Percentiles rank a stretch among this genome's conserved stretches.
phyloP scores from a whole-genome alignment of 2,888 invertebrate genomes.

The Andrena bicolor region DNA sequence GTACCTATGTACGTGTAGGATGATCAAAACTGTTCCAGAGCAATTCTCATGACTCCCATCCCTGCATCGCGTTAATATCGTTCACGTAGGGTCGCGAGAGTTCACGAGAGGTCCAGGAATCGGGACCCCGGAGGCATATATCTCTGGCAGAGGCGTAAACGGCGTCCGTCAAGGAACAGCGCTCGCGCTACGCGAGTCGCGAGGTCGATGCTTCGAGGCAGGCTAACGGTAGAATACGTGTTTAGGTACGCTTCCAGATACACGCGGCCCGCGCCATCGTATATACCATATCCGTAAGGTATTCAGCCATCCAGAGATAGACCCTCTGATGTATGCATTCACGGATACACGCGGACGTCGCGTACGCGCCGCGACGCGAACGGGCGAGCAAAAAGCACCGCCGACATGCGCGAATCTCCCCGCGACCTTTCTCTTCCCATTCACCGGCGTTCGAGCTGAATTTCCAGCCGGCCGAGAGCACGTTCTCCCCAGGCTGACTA shows the following conservation, averaged over 20 bases:
- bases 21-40: no score
- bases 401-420: conserved; percentile 27
- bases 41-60: no score
- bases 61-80: no score
- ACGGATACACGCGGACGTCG: conserved; percentile 31
- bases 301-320: conserved; percentile 29
- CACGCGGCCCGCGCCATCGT: not conserved
- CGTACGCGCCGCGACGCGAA: not conserved
- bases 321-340: conserved; percentile 42
- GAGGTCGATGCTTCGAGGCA: conserved; percentile 59
- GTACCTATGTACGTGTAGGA: no score
- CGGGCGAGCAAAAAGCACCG: conserved; percentile 42
- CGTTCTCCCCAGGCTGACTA: conserved; percentile 49
- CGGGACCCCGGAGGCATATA: not conserved
- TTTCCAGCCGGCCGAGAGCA: conserved; percentile 49
- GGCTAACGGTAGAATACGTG: conserved; percentile 65
- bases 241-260: conserved; percentile 49
- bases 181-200: conserved; percentile 51
- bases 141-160: conserved; percentile 46
- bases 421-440: conserved; percentile 59
- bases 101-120: conserved; percentile 24
- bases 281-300: conserved; percentile 42
- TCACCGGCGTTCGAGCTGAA: conserved; percentile 53
- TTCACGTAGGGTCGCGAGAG: not conserved
- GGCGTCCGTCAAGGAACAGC: conserved; percentile 55